These are phyloP conservation scores for Anguilla marmorata DNA, from an alignment of 2,797 vertebrate species.

Conservation along the genomic window DNA sequence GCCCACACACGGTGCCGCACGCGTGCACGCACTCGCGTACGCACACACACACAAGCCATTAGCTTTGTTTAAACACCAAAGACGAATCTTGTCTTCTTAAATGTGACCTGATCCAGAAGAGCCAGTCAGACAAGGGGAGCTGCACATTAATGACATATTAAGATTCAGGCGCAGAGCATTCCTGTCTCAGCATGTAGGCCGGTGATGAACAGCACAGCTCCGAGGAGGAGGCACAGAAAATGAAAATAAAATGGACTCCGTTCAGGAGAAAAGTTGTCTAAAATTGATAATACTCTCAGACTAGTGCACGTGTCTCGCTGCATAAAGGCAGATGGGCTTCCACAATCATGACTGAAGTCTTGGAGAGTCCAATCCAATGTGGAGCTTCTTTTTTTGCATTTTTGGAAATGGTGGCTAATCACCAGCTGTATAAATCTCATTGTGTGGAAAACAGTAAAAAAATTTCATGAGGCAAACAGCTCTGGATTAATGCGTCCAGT, in stretches of 20 bases:
- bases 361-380: neutral
- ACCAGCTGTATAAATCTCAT: neutral
- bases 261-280: neutral
- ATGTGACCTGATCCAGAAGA: slow-evolving; percentile 16
- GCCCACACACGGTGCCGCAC: slow-evolving; percentile 8
- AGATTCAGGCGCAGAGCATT: slow-evolving; percentile 18
- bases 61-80: slow-evolving; percentile 12
- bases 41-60: slow-evolving; percentile 8
- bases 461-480: neutral
- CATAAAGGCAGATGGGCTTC: neutral
- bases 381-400: neutral
- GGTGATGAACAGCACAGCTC: neutral
- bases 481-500: neutral
- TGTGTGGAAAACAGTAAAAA: neutral
- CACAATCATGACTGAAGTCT: neutral
- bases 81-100: neutral
- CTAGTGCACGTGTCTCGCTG: neutral
- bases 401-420: neutral
- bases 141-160: slow-evolving; percentile 29
- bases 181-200: slow-evolving; percentile 2
- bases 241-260: neutral
- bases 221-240: neutral
- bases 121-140: neutral
- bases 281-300: neutral
- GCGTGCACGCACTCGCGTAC: neutral